Evolutionary conservation across 37 sponge, comb jelly and placozoan species (phyloP), one percentile per base, ranked within the genome.

Genomic region (Tethya wilhelma): DNA sequence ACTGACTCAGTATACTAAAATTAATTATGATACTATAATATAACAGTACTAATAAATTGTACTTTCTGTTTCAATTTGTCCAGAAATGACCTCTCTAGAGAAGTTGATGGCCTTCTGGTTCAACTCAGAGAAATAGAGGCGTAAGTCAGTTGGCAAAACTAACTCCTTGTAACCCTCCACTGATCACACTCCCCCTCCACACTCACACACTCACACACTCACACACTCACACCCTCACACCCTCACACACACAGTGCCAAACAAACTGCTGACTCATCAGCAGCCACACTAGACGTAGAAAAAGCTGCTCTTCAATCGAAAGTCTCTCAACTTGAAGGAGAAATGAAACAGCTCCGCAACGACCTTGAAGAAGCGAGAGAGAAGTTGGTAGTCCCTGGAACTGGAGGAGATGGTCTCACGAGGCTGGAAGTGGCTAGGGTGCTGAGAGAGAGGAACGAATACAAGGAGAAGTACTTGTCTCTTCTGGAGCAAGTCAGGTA

Each of bases 391-490:
- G 75, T 38, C 59, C 64, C 29, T n/a, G 79, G 65, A 22, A 70
- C 56, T 30, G 87, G 77, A 8, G 83, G 82, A 11, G 38, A 65
- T 12, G 32, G 82, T 29, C 64, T 81, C 42, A 78, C 87, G 14
- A 41, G 77, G 19, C 45, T 93, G 41, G 94, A 93, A 84, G 67
- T 89, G 53, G 87, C 90, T 30, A 67, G 87, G 0, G 65, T 93
- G 44, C 86, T 95, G 63, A 77, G 92, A 29, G 96, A 95, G 71
- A 81, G 96, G 76, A 89, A 95, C 46, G 93, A 95, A 67, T 95
- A 73, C 79, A 95, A 95, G 46, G 96, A 95, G 80, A 91, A 89
- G 59, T 95, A 95, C 68, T 82, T 87, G 36, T 84, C 92, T 2
- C 75, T 95, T 1, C 62, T 89, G 71, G 94, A 93, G 59, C 94